A percentile compares a stretch with the other conserved stretches of the same genome.
Evolutionary conservation across 2,797 vertebrate genomes (phyloP).

Genomic region (Manis crassicaudata): DNA sequence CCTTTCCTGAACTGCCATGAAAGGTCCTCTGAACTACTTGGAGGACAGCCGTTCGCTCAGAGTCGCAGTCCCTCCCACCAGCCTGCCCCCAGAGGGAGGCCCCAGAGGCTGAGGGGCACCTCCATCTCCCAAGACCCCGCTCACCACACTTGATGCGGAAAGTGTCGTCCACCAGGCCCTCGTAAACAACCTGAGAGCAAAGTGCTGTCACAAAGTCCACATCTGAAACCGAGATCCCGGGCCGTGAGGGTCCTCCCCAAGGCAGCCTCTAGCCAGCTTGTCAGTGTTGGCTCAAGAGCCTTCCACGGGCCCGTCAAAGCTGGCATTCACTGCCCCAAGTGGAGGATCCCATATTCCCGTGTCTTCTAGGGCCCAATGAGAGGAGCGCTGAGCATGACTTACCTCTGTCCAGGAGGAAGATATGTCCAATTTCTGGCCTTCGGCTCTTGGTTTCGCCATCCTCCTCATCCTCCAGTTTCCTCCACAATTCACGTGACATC

Average conservation of each 20-base stretch:
- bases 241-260: neutral
- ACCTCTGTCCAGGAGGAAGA: constrained; percentile 97
- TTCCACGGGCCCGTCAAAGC: neutral
- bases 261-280: neutral
- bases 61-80: neutral
- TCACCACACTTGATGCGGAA: constrained; percentile 97
- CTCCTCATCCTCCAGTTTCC: constrained; percentile 89
- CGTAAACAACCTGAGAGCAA: constrained; percentile 98
- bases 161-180: constrained; percentile 96
- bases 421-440: constrained; percentile 91
- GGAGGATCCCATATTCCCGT: neutral
- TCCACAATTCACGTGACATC: constrained; percentile 95
- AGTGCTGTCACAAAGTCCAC: constrained; percentile 95
- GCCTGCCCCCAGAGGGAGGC: neutral
- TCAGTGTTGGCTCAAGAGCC: neutral
- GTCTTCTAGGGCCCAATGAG: neutral
- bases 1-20: neutral
- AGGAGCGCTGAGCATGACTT: neutral
- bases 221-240: constrained; percentile 86
- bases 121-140: constrained; percentile 64
- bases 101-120: neutral
- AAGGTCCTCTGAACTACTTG: neutral
- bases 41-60: neutral
- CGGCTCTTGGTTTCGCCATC: constrained; percentile 88
- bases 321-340: neutral